Conservation (phyloP, 1,140 invertebrate genomes). For the Cepaea nemoralis region DNA sequence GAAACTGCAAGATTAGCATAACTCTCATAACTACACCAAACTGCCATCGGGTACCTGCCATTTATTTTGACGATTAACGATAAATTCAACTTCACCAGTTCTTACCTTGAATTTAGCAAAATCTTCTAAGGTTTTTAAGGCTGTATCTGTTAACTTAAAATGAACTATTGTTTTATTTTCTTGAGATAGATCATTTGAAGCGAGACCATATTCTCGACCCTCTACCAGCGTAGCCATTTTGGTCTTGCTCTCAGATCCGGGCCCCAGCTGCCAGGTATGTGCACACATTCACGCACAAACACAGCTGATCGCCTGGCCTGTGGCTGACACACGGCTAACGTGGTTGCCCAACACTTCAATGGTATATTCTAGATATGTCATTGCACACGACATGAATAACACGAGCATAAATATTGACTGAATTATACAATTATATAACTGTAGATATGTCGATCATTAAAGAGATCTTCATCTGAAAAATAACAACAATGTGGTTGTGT, state of each 20-base stretch:
- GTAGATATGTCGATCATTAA: too few relatives aligned
- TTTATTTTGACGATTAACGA: neutral
- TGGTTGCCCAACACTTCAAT: too few relatives aligned
- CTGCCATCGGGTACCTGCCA: neutral
- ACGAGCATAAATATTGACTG: too few relatives aligned
- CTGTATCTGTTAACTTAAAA: constrained; percentile 94
- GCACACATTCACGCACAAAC: too few relatives aligned
- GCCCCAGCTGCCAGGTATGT: neutral
- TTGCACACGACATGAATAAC: too few relatives aligned
- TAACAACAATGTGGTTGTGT: too few relatives aligned
- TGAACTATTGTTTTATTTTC: constrained; percentile 91
- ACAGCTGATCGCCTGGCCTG: too few relatives aligned
- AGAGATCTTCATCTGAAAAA: too few relatives aligned
- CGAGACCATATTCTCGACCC: constrained; percentile 94
- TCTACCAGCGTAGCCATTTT: constrained; percentile 91
- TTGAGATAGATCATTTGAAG: constrained; percentile 86
- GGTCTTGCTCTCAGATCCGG: constrained; percentile 37
- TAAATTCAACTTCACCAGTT: neutral
- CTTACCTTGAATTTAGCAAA: constrained; percentile 85
- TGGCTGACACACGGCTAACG: too few relatives aligned
- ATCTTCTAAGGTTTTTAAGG: constrained; percentile 89
- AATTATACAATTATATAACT: too few relatives aligned
- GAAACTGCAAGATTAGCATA: neutral
- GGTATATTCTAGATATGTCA: too few relatives aligned
- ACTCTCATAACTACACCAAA: neutral